These are phyloP conservation scores for Phaonia tiefii DNA, from an alignment of 2,888 invertebrate genomes.

Conservation along the genomic window DNA sequence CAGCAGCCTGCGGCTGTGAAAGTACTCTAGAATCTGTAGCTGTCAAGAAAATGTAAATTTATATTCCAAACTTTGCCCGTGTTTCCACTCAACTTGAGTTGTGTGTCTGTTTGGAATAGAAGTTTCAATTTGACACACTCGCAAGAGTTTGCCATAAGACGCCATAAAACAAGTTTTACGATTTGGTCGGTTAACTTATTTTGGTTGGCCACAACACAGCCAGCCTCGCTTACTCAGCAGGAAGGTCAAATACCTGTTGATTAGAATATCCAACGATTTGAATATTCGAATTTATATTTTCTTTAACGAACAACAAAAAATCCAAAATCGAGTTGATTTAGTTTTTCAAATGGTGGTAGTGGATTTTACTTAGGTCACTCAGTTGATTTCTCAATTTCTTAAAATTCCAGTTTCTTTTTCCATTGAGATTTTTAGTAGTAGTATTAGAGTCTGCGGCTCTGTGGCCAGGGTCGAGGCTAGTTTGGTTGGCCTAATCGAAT, in stretches of 20 bases:
- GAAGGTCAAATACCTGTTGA: not conserved
- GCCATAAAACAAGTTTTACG: not conserved
- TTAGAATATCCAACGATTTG: not conserved
- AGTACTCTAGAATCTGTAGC: too few relatives aligned
- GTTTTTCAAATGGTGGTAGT: not conserved
- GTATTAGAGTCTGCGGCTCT: not conserved
- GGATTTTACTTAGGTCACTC: not conserved
- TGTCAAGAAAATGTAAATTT: too few relatives aligned
- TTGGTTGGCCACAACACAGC: not conserved
- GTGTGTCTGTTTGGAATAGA: too few relatives aligned
- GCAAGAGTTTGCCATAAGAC: constrained; percentile 1
- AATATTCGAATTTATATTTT: not conserved
- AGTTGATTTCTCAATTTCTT: not conserved
- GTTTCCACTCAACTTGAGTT: too few relatives aligned
- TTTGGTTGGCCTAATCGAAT: too few relatives aligned
- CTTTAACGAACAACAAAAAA: not conserved
- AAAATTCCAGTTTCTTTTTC: not conserved
- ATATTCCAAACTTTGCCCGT: too few relatives aligned
- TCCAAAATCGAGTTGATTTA: not conserved
- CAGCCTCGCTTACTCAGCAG: not conserved
- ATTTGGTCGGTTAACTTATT: not conserved
- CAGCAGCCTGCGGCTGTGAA: too few relatives aligned
- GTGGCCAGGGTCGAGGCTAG: not conserved
- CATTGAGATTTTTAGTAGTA: not conserved
- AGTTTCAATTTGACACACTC: constrained; percentile 1